Conservation (phyloP, 1,140 invertebrate genomes). For the Leptonema lineaticorne region DNA sequence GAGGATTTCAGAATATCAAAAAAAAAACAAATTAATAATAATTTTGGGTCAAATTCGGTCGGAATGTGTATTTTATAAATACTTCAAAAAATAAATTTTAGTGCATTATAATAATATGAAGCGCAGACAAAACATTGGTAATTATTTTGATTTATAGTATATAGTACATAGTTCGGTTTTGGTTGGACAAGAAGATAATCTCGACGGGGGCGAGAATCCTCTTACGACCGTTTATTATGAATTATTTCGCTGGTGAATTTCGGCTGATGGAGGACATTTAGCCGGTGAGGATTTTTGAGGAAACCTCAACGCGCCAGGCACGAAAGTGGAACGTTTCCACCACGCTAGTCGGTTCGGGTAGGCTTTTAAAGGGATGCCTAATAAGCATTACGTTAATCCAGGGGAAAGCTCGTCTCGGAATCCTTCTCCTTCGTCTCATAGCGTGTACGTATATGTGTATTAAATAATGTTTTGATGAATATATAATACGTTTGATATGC, state of each 20-base stretch:
- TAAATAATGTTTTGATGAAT: slow-evolving; percentile 40
- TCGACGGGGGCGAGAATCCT: background rate
- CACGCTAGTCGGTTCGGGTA: background rate
- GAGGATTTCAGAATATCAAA: too few species aligned
- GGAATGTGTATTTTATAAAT: too few species aligned
- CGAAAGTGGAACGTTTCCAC: too few species aligned
- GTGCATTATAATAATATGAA: too few species aligned
- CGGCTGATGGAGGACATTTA: background rate
- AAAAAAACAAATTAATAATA: too few species aligned
- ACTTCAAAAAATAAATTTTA: too few species aligned
- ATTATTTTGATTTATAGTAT: too few species aligned
- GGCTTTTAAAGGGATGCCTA: slow-evolving; percentile 24
- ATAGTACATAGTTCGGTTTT: too few species aligned
- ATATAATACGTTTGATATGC: slow-evolving; percentile 32
- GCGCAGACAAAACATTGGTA: too few species aligned
- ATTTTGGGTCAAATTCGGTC: too few species aligned
- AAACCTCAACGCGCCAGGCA: background rate
- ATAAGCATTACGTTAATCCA: slow-evolving; percentile 30
- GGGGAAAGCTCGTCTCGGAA: slow-evolving; percentile 8
- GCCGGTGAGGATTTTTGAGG: background rate
- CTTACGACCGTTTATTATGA: background rate
- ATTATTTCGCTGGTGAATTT: background rate
- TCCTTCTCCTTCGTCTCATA: too few species aligned
- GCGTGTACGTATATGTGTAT: slow-evolving; percentile 2
- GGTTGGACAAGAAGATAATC: background rate